phyloP scores from a whole-genome alignment of 1,140 invertebrate genomes.

The Ladona fulva region DNA sequence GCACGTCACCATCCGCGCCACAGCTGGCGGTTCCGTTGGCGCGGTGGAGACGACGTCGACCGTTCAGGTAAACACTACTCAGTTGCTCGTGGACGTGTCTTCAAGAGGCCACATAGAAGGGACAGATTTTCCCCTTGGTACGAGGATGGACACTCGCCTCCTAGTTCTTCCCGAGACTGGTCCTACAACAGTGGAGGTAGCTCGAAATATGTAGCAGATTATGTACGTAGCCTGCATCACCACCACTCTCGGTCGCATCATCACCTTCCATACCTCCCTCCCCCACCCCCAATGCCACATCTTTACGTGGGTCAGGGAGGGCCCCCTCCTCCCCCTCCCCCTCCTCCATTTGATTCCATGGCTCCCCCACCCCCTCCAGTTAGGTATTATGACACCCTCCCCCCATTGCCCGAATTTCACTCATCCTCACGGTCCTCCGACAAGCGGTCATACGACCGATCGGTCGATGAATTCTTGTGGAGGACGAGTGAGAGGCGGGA shows the following conservation, averaged over 20 bases:
- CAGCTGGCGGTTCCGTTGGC: background rate
- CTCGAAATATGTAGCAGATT: background rate
- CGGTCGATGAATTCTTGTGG: conserved; percentile 84
- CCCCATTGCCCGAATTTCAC: conserved; percentile 27
- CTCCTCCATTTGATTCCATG: background rate
- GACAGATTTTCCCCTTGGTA: background rate
- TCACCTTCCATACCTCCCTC: background rate
- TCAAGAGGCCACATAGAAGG: background rate
- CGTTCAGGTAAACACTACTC: background rate
- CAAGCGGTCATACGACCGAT: conserved; percentile 75
- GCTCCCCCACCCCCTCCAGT: conserved; percentile 60
- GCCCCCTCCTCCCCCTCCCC: background rate
- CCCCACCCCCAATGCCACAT: background rate
- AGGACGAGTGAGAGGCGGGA: conserved; percentile 58
- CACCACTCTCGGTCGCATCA: background rate
- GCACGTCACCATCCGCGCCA: background rate
- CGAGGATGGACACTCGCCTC: background rate
- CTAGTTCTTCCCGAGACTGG: background rate
- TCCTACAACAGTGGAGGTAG: background rate
- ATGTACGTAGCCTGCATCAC: background rate
- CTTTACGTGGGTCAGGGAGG: background rate
- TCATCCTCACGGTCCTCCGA: conserved; percentile 49
- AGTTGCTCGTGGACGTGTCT: background rate
- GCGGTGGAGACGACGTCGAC: background rate
- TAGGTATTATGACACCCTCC: conserved; percentile 68